A percentile compares a stretch with the other conserved stretches of the same genome.
Conservation (phyloP, 2,113 vertebrate genomes). For the Mixornis gularis region DNA sequence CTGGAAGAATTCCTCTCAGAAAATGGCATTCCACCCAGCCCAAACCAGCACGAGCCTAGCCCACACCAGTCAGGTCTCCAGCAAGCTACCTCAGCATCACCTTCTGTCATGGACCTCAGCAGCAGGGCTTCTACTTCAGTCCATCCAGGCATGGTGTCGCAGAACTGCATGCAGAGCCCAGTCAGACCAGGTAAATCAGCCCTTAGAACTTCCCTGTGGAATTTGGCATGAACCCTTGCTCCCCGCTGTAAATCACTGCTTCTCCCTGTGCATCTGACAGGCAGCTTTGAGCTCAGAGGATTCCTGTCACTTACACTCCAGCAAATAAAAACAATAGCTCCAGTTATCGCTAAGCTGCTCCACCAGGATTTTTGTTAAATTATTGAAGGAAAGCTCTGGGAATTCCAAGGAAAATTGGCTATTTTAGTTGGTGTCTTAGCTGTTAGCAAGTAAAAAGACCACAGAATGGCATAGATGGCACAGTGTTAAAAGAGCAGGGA, state of each 20-base stretch:
- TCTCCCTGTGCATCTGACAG: not conserved
- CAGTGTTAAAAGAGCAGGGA: not conserved
- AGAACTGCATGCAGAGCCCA: slow-evolving; percentile 85
- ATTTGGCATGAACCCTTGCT: not conserved
- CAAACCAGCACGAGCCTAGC: slow-evolving; percentile 79
- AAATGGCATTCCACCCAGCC: slow-evolving; percentile 94
- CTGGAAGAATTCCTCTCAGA: slow-evolving; percentile 98
- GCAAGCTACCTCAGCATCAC: slow-evolving; percentile 75
- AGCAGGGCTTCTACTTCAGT: slow-evolving; percentile 84
- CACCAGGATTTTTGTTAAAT: not conserved
- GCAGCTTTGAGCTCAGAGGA: not conserved
- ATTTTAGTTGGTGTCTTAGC: not conserved
- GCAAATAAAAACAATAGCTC: not conserved
- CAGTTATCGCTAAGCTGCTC: not conserved
- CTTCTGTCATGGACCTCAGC: slow-evolving; percentile 90
- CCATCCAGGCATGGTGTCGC: slow-evolving; percentile 80
- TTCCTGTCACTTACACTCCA: not conserved
- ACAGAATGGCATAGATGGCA: not conserved
- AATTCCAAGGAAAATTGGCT: not conserved
- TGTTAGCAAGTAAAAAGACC: not conserved
- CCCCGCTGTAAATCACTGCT: not conserved
- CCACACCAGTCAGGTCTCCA: slow-evolving; percentile 75
- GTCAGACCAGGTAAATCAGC: slow-evolving; percentile 82
- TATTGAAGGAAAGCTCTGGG: not conserved
- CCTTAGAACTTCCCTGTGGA: not conserved